phyloP scores from a whole-genome alignment of 2,888 invertebrate genomes.

The Venusia cambrica region DNA sequence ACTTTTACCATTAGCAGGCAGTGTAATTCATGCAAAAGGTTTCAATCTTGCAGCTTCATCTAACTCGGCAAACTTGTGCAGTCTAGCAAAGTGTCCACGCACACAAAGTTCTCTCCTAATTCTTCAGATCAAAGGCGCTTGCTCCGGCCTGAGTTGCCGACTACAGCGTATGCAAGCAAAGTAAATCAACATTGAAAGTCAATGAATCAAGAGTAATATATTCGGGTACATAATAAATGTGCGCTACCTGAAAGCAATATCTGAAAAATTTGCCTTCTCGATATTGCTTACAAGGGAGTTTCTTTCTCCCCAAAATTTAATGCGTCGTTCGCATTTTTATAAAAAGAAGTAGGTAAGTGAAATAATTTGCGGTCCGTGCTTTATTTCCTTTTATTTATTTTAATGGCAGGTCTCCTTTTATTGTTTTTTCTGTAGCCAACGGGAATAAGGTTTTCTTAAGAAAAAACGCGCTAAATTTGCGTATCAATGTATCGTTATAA shows the following conservation, averaged over 20 bases:
- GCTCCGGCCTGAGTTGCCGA: slow-evolving; percentile 53
- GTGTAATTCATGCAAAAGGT: slow-evolving; percentile 28
- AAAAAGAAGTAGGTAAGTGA: slow-evolving; percentile 80
- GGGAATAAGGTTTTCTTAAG: slow-evolving; percentile 53
- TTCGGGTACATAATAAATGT: slow-evolving; percentile 82
- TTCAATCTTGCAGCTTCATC: slow-evolving; percentile 31
- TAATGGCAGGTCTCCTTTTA: slow-evolving; percentile 75
- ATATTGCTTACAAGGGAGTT: slow-evolving; percentile 81
- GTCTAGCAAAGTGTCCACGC: slow-evolving; percentile 37
- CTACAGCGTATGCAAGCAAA: slow-evolving; percentile 78
- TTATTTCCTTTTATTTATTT: slow-evolving; percentile 81
- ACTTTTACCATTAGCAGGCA: slow-evolving; percentile 12
- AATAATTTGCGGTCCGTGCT: slow-evolving; percentile 78
- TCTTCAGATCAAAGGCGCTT: slow-evolving; percentile 55
- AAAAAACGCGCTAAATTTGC: slow-evolving; percentile 60
- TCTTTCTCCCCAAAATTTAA: slow-evolving; percentile 81
- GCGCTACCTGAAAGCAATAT: slow-evolving; percentile 82
- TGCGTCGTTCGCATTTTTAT: slow-evolving; percentile 81
- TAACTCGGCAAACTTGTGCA: slow-evolving; percentile 32
- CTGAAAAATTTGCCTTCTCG: slow-evolving; percentile 81
- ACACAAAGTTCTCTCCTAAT: slow-evolving; percentile 49
- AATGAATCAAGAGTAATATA: slow-evolving; percentile 82
- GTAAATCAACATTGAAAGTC: slow-evolving; percentile 81
- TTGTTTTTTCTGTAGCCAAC: slow-evolving; percentile 67
- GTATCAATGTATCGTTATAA: slow-evolving; percentile 50